A percentile compares a stretch with the other conserved stretches of the same genome.
phyloP scores from a whole-genome alignment of 2,113 vertebrate species.

The Salvelinus fontinalis region DNA sequence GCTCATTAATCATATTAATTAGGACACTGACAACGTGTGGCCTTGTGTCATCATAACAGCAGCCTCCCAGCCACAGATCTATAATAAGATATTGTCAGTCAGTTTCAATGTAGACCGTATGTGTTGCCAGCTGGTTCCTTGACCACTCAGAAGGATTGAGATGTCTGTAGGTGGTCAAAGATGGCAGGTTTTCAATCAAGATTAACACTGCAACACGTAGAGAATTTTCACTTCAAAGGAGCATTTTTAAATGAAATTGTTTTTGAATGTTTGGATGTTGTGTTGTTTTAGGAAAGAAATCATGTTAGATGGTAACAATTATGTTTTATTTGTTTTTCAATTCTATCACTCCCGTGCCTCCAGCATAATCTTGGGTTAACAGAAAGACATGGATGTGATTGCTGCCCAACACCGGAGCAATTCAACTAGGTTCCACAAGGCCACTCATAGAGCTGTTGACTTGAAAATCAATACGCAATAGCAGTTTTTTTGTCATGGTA shows the following conservation, averaged over 20 bases:
- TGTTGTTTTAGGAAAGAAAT: constrained; percentile 36
- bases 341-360: constrained; percentile 43
- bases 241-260: constrained; percentile 16
- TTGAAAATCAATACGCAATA: constrained; percentile 54
- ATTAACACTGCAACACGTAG: background rate
- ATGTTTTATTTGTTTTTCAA: constrained; percentile 53
- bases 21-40: constrained; percentile 16
- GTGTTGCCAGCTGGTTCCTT: background rate
- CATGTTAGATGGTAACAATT: constrained; percentile 38
- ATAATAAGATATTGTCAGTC: background rate
- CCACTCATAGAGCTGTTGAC: constrained; percentile 36
- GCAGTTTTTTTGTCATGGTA: constrained; percentile 33
- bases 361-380: constrained; percentile 28
- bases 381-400: constrained; percentile 20
- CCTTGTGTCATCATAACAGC: constrained; percentile 8
- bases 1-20: constrained; percentile 30
- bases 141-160: background rate
- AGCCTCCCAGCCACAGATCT: background rate
- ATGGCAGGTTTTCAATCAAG: background rate
- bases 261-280: constrained; percentile 41
- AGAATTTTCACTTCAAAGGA: background rate
- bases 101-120: background rate
- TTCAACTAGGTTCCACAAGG: constrained; percentile 17
- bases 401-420: constrained; percentile 25
- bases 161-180: background rate